These are phyloP conservation scores for Branchinecta sandiegonensis DNA, from an alignment of 2,888 invertebrate species.

Conservation along the genomic window DNA sequence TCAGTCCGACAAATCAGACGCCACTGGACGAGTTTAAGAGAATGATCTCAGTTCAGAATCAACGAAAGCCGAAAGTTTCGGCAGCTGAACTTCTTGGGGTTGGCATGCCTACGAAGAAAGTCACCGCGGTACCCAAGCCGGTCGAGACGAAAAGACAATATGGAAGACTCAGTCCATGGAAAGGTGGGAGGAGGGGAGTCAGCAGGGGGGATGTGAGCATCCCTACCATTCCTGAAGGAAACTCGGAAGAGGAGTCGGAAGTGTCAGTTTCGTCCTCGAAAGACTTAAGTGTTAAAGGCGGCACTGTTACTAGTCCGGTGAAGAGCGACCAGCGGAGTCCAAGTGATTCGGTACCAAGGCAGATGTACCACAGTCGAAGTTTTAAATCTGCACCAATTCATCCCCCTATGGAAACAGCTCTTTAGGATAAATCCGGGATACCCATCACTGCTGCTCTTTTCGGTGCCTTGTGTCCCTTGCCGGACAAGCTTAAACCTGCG, in stretches of 20 bases:
- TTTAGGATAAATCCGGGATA: too few relatives aligned
- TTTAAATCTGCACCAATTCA: too few relatives aligned
- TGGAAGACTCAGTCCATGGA: not conserved
- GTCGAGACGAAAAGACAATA: not conserved
- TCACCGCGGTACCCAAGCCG: not conserved
- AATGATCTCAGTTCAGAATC: slow-evolving; percentile 9
- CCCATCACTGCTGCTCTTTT: too few relatives aligned
- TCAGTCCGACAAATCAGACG: not conserved
- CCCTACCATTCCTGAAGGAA: slow-evolving; percentile 11
- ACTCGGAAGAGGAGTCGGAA: slow-evolving; percentile 12
- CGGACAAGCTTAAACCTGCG: too few relatives aligned
- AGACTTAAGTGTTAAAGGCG: too few relatives aligned
- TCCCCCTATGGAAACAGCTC: too few relatives aligned
- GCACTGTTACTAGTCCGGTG: too few relatives aligned
- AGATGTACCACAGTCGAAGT: too few relatives aligned
- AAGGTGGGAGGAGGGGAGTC: not conserved
- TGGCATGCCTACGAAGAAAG: not conserved
- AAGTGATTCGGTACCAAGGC: too few relatives aligned
- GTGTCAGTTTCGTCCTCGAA: not conserved
- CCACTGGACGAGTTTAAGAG: slow-evolving; percentile 11
- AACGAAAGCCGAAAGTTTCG: not conserved
- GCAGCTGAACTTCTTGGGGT: slow-evolving; percentile 12
- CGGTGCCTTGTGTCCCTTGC: too few relatives aligned
- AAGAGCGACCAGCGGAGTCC: too few relatives aligned
- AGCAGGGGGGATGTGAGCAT: not conserved